Percentiles rank a stretch among this genome's conserved stretches.
These are phyloP conservation scores for Desmodus rotundus DNA, from an alignment of 2,113 vertebrate genomes.

Conservation along the genomic window DNA sequence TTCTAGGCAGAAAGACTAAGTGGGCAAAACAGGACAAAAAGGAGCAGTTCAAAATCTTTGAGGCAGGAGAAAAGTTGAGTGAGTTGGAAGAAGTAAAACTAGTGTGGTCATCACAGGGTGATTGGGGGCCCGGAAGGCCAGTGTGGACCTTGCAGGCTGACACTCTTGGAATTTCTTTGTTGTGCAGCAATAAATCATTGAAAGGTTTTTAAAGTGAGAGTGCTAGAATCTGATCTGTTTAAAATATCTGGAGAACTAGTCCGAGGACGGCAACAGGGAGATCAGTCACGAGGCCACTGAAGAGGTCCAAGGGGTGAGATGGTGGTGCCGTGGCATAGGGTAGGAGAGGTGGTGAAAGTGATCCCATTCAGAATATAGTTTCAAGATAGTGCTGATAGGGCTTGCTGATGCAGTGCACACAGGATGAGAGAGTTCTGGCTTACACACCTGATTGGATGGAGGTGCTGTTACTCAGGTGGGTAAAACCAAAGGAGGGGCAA, in stretches of 20 bases:
- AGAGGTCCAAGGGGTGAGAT: not conserved
- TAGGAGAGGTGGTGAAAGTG: not conserved
- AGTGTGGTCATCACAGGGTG: not conserved
- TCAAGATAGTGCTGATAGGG: not conserved
- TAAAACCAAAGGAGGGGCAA: not conserved
- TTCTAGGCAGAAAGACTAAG: not conserved
- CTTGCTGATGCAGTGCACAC: not conserved
- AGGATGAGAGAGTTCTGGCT: not conserved
- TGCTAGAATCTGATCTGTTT: not conserved
- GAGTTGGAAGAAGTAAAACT: not conserved
- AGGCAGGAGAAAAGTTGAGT: not conserved
- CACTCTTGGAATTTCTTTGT: not conserved
- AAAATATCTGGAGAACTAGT: not conserved
- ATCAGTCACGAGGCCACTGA: not conserved
- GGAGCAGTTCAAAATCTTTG: not conserved
- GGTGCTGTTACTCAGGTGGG: not conserved
- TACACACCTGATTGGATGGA: not conserved
- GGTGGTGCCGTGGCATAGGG: not conserved
- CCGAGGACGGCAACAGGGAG: not conserved
- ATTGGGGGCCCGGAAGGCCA: not conserved
- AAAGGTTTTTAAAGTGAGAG: not conserved
- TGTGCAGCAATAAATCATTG: not conserved
- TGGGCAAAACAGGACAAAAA: not conserved
- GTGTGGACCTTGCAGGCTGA: not conserved
- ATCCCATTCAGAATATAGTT: not conserved